Evolutionary conservation across 1,140 invertebrate genomes (phyloP).

Genomic region (Drosophila navojoa): DNA sequence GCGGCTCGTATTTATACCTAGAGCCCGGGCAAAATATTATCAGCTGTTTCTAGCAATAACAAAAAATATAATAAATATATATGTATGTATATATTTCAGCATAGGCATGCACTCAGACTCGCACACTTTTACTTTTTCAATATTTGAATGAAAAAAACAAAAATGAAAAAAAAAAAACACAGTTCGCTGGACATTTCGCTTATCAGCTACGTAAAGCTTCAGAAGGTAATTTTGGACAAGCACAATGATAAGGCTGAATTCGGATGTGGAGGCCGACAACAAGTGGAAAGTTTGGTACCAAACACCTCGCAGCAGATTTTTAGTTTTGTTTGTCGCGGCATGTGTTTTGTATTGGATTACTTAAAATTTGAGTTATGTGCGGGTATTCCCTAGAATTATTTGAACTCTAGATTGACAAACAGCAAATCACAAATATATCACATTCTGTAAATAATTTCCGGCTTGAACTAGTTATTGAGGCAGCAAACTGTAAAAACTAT

Average conservation of each 20-base stretch:
- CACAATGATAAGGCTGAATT: constrained; percentile 41
- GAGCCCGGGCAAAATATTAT: constrained; percentile 47
- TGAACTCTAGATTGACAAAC: not conserved
- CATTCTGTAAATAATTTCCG: constrained; percentile 1
- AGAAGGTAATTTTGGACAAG: constrained; percentile 30
- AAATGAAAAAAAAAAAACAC: not conserved
- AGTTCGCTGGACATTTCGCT: constrained; percentile 15
- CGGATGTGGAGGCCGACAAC: not conserved
- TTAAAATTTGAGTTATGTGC: too few relatives aligned
- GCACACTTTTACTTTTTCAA: constrained; percentile 56
- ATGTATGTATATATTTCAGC: constrained; percentile 13
- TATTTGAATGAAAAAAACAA: constrained; percentile 45
- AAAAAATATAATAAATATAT: constrained; percentile 20
- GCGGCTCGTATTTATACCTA: constrained; percentile 60
- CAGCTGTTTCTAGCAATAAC: constrained; percentile 49
- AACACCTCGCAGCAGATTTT: not conserved
- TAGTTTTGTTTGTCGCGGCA: not conserved
- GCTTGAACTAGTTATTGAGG: constrained; percentile 22
- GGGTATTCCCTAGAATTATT: not conserved
- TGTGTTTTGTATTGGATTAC: not conserved
- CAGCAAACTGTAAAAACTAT: constrained; percentile 4
- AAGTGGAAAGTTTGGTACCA: constrained; percentile 29
- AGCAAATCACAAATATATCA: not conserved
- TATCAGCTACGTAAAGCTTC: constrained; percentile 13
- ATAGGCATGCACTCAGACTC: not conserved